Evolutionary conservation across 2,113 vertebrate species (phyloP).

Genomic region (Taxidea taxus): DNA sequence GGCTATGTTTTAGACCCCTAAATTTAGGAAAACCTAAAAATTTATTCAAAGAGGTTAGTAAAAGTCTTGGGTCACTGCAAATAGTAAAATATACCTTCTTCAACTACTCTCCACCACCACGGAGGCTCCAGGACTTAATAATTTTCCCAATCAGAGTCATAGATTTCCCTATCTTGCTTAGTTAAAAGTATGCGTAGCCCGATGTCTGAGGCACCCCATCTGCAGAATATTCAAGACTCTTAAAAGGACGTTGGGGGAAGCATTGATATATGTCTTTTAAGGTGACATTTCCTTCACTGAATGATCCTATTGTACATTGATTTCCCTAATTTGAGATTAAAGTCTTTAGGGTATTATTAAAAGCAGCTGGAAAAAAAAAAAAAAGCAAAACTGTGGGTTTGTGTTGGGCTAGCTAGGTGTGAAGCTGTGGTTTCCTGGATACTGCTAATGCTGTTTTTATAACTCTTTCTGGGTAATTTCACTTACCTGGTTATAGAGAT

Average conservation of each 20-base stretch:
- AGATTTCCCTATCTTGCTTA: background rate
- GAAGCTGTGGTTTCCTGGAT: slow-evolving; percentile 20
- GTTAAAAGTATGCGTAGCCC: background rate
- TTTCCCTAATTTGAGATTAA: slow-evolving; percentile 20
- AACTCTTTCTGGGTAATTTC: slow-evolving; percentile 9
- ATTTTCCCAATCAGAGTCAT: background rate
- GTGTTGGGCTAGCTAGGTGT: background rate
- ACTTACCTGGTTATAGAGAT: background rate
- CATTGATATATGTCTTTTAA: background rate
- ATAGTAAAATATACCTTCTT: slow-evolving; percentile 23
- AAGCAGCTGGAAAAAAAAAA: background rate
- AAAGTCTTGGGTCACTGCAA: background rate
- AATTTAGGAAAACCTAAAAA: slow-evolving; percentile 24
- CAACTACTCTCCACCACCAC: background rate
- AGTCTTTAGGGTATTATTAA: slow-evolving; percentile 4
- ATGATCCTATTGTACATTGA: slow-evolving; percentile 35
- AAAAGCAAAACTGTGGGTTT: background rate
- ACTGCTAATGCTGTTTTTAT: background rate
- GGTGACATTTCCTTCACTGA: slow-evolving; percentile 49
- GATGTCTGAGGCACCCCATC: background rate
- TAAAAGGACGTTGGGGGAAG: background rate
- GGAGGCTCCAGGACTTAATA: background rate
- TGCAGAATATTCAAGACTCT: background rate
- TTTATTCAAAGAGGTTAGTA: background rate
- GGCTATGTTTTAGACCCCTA: slow-evolving; percentile 26